phyloP scores from a whole-genome alignment of 2,888 invertebrate species.

The Machimus atricapillus region DNA sequence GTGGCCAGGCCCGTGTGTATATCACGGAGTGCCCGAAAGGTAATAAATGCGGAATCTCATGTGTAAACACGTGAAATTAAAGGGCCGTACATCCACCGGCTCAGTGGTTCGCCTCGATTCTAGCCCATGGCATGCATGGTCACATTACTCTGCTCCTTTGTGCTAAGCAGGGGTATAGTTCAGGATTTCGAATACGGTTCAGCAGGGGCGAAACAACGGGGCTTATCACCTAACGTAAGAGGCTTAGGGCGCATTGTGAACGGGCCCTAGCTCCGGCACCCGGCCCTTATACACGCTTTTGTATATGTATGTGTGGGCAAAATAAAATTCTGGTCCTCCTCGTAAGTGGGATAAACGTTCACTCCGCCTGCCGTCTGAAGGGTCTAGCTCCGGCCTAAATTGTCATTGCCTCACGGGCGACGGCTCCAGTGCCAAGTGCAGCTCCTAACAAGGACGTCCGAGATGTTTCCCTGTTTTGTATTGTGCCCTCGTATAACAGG shows the following conservation, averaged over 20 bases:
- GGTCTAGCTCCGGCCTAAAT: neutral
- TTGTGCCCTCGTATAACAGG: neutral
- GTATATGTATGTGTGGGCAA: neutral
- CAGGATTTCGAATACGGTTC: conserved; percentile 20
- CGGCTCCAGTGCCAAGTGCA: conserved; percentile 8
- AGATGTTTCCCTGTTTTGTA: neutral
- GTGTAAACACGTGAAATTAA: conserved; percentile 43
- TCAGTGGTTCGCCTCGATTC: conserved; percentile 26
- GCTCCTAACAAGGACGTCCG: neutral
- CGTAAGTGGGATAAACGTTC: conserved; percentile 29
- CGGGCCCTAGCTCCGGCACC: neutral
- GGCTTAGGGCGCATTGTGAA: conserved; percentile 34
- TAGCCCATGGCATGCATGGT: neutral
- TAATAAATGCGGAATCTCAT: conserved; percentile 43
- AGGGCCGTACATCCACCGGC: neutral
- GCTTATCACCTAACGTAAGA: conserved; percentile 46
- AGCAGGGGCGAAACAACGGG: conserved; percentile 38
- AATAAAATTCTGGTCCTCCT: conserved; percentile 23
- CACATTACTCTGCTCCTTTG: conserved; percentile 8
- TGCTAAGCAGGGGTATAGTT: conserved; percentile 27
- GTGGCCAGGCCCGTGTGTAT: neutral
- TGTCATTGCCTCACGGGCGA: conserved; percentile 12
- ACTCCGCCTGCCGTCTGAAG: neutral
- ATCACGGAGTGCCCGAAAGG: conserved; percentile 23
- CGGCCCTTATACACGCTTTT: neutral